A percentile compares a stretch with the other conserved stretches of the same genome.
Evolutionary conservation across 37 sponge, comb jelly and placozoan genomes (phyloP).

Genomic region (Crambe crambe): DNA sequence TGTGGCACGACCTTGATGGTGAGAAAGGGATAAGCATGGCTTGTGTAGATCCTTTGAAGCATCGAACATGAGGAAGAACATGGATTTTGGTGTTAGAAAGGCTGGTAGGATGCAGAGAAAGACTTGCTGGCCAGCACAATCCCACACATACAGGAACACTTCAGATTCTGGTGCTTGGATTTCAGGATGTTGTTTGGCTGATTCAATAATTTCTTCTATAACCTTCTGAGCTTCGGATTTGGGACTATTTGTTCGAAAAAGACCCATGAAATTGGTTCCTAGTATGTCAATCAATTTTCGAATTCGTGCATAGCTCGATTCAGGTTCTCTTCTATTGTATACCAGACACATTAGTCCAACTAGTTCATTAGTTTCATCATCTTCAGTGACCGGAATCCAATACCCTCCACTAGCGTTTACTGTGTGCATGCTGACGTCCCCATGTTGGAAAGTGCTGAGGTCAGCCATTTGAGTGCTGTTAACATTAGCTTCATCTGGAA

Average conservation of each 20-base stretch:
- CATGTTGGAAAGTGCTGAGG: neutral
- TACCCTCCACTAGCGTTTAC: no score
- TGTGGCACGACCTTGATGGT: slow-evolving; percentile 8
- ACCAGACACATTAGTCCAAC: neutral
- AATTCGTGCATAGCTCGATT: neutral
- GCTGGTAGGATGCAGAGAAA: slow-evolving; percentile 53
- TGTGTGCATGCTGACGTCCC: no score
- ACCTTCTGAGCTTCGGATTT: neutral
- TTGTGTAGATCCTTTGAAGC: slow-evolving; percentile 22
- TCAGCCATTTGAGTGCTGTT: slow-evolving; percentile 38
- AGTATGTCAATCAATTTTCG: neutral
- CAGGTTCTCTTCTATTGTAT: no score
- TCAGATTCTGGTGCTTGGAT: slow-evolving; percentile 4
- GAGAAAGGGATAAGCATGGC: neutral
- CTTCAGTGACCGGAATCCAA: neutral
- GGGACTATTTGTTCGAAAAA: neutral
- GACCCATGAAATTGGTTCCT: neutral
- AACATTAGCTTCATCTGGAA: neutral
- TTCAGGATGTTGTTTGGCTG: neutral
- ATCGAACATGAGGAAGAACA: slow-evolving; percentile 57
- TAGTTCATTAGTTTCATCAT: neutral
- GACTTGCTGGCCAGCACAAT: slow-evolving; percentile 64
- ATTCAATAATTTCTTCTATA: neutral
- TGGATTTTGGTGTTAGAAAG: slow-evolving; percentile 47
- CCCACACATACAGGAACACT: slow-evolving; percentile 47